phyloP scores from a whole-genome alignment of 2,888 invertebrate genomes.

The Mechanitis messenoides region DNA sequence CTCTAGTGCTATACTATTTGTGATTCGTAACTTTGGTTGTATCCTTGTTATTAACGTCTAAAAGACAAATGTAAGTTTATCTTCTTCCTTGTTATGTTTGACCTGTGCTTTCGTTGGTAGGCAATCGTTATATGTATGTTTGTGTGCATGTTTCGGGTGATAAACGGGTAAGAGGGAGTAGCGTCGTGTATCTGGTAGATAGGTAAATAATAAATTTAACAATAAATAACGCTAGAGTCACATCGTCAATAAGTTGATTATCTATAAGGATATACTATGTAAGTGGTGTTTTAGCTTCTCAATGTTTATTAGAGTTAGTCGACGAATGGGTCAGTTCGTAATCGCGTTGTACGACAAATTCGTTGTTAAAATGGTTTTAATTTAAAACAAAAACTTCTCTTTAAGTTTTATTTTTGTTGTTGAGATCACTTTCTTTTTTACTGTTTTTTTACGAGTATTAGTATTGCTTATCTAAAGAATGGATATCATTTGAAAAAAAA shows the following conservation, averaged over 20 bases:
- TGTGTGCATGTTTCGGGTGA: constrained; percentile 61
- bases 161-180: constrained; percentile 65
- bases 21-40: constrained; percentile 50
- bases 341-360: constrained; percentile 68
- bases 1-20: constrained; percentile 39
- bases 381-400: constrained; percentile 15
- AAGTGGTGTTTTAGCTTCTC: constrained; percentile 72
- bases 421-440: neutral
- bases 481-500: neutral
- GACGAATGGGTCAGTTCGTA: constrained; percentile 73
- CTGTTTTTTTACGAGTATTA: neutral
- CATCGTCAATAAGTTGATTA: constrained; percentile 55
- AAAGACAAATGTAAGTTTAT: constrained; percentile 37
- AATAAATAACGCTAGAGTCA: constrained; percentile 63
- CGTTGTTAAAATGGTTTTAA: constrained; percentile 41
- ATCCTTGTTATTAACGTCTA: constrained; percentile 35
- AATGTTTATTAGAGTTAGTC: constrained; percentile 76
- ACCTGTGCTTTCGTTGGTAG: constrained; percentile 30
- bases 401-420: neutral
- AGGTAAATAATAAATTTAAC: constrained; percentile 66
- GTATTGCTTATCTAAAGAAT: neutral
- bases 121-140: constrained; percentile 24
- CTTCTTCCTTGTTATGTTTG: constrained; percentile 32
- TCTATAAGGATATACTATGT: constrained; percentile 49
- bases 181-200: constrained; percentile 63